Percentiles rank a stretch among this genome's conserved stretches.
Conservation (phyloP, 2,888 invertebrate genomes). For the Drosophila sordidula region DNA sequence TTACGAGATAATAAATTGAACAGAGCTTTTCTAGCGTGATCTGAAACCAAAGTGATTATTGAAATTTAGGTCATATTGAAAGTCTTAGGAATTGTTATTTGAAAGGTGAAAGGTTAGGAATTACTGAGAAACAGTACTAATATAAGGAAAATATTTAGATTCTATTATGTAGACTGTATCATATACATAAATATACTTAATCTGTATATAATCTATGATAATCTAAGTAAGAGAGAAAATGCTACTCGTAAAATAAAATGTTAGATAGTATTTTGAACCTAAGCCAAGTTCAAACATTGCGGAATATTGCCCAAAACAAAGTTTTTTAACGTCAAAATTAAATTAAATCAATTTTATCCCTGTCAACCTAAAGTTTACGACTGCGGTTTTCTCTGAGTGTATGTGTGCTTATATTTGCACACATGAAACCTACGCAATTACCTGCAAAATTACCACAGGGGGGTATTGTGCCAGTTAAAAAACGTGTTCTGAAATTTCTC, state of each 20-base stretch:
- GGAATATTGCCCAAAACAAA: no score
- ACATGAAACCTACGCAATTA: conserved; percentile 2
- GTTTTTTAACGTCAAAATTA: no score
- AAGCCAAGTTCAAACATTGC: no score
- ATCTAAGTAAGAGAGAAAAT: no score
- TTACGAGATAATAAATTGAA: not conserved
- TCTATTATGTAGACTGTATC: not conserved
- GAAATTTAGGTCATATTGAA: conserved; percentile 12
- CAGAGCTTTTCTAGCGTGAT: not conserved
- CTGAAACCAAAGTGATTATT: not conserved
- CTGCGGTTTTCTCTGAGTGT: not conserved
- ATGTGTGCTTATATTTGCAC: not conserved
- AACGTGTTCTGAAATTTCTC: conserved; percentile 5
- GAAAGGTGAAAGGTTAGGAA: not conserved
- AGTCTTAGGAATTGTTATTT: not conserved
- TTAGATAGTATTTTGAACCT: no score
- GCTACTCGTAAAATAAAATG: no score
- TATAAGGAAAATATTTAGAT: no score
- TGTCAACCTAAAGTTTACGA: no score
- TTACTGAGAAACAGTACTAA: no score
- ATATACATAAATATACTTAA: no score
- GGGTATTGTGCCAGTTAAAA: conserved; percentile 3
- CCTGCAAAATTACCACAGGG: conserved; percentile 13
- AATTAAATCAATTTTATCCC: no score
- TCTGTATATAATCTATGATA: no score